Conservation (phyloP, 2,113 vertebrate species). For the Melanerpes aurifrons region DNA sequence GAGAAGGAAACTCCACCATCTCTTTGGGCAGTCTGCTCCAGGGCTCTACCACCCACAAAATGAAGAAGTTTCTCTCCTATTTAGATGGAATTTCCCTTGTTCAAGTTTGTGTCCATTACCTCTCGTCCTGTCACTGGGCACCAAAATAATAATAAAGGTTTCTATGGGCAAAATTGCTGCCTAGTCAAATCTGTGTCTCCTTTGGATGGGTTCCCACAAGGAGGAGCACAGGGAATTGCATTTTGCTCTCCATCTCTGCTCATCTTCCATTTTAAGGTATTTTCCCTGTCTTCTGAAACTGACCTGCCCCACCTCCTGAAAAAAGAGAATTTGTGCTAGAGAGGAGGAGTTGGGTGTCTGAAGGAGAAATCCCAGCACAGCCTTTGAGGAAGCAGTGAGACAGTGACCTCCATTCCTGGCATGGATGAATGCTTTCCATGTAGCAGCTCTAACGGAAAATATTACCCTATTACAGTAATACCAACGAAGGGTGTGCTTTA, state of each 20-base stretch:
- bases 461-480: slow-evolving; percentile 33
- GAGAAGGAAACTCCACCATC: no score
- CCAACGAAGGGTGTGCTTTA: background rate
- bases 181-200: background rate
- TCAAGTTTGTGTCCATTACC: no score
- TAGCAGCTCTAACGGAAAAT: slow-evolving; percentile 32
- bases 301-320: background rate
- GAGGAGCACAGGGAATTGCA: background rate
- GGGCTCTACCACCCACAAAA: no score
- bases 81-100: no score
- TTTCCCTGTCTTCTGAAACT: background rate
- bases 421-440: slow-evolving; percentile 15
- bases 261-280: background rate
- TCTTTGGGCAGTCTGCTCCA: no score
- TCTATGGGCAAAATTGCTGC: background rate
- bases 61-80: no score
- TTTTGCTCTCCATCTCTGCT: background rate
- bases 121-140: no score
- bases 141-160: background rate
- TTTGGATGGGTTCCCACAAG: background rate
- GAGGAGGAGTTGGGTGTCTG: background rate
- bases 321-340: background rate
- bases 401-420: slow-evolving; percentile 29
- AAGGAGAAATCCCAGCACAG: background rate
- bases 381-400: background rate